phyloP scores from a whole-genome alignment of 2,797 vertebrate genomes.

The Peromyscus attwateri region DNA sequence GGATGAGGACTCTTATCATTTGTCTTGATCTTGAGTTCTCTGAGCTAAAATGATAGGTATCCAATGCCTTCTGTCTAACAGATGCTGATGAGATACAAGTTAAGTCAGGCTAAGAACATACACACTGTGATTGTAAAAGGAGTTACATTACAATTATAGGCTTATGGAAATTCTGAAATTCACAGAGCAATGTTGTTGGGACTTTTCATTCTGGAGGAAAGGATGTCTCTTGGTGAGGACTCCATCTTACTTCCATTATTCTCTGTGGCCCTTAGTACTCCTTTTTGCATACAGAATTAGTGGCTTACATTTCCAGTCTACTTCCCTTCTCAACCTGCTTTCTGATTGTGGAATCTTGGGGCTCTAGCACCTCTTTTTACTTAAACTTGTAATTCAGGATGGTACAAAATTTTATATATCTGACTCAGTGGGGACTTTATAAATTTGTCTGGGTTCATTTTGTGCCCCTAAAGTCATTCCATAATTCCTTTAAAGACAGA shows the following conservation, averaged over 20 bases:
- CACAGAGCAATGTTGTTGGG: too few relatives aligned
- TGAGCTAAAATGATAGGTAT: not conserved
- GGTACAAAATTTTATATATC: constrained; percentile 10
- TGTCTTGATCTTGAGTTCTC: not conserved
- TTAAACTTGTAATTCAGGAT: constrained; percentile 33
- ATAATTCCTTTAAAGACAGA: constrained; percentile 66
- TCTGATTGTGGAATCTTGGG: not conserved
- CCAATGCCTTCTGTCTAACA: not conserved
- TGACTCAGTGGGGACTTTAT: constrained; percentile 36
- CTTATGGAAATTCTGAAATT: not conserved
- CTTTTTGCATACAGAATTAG: not conserved
- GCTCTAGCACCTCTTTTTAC: constrained; percentile 8
- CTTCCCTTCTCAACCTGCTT: not conserved
- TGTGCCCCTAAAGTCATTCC: constrained; percentile 33
- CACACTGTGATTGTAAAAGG: not conserved
- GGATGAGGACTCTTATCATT: not conserved
- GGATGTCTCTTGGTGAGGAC: not conserved
- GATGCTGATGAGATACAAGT: not conserved
- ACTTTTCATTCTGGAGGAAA: not conserved
- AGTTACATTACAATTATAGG: not conserved
- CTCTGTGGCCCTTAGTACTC: not conserved
- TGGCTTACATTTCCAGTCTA: not conserved
- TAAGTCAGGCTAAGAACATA: not conserved
- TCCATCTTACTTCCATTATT: not conserved
- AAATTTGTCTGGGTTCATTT: constrained; percentile 57